Evolutionary conservation across 1,140 invertebrate genomes (phyloP).

Genomic region (Scaptodrosophila lebanonensis): DNA sequence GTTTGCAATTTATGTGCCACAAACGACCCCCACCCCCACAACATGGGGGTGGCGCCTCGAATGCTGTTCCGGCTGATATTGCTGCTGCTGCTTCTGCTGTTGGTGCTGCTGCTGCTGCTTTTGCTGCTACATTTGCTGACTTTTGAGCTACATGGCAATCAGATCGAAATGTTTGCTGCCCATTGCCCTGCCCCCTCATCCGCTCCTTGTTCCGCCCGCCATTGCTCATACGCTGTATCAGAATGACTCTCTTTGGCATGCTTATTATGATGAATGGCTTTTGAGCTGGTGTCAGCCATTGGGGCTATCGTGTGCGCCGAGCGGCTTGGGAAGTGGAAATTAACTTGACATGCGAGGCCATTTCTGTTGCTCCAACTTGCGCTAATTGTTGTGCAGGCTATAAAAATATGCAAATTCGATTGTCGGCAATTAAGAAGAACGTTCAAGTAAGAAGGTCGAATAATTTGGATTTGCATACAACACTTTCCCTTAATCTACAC

Average conservation of each 20-base stretch:
- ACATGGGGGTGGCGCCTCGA: not conserved
- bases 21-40: conserved; percentile 30
- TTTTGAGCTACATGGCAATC: conserved; percentile 28
- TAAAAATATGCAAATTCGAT: conserved; percentile 37
- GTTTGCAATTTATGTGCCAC: conserved; percentile 67
- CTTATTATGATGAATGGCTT: conserved; percentile 63
- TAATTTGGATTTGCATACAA: no score
- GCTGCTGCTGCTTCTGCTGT: no score
- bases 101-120: no score
- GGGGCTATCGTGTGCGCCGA: no score
- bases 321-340: no score
- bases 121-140: conserved; percentile 16
- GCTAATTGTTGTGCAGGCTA: not conserved
- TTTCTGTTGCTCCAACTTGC: not conserved
- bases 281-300: no score
- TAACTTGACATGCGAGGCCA: not conserved
- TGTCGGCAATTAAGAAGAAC: conserved; percentile 34
- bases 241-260: conserved; percentile 66
- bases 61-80: not conserved
- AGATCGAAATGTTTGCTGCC: conserved; percentile 43
- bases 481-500: no score
- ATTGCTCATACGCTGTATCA: conserved; percentile 37
- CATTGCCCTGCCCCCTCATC: no score
- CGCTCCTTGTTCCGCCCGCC: no score
- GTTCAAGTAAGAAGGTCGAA: no score